Percentiles rank a stretch among this genome's conserved stretches.
These are phyloP conservation scores for Sinohyriopsis cumingii DNA, from an alignment of 2,888 invertebrate genomes.

Conservation along the genomic window DNA sequence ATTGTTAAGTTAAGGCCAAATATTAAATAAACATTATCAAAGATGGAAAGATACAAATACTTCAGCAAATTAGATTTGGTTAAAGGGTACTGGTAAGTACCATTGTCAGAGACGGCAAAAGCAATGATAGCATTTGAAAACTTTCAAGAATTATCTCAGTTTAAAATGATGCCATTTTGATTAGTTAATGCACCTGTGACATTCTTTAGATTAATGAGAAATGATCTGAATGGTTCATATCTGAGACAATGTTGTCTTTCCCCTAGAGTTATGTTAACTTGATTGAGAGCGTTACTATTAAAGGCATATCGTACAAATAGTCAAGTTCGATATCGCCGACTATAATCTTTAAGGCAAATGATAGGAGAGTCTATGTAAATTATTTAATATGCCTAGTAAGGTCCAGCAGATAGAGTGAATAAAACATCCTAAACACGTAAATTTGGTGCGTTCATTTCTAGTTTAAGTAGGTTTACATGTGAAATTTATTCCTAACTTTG, in stretches of 20 bases:
- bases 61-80: not conserved
- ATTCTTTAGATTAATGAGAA: conserved; percentile 9
- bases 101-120: conserved; percentile 1
- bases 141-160: conserved; percentile 5
- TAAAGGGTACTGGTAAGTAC: conserved; percentile 13
- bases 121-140: conserved; percentile 6
- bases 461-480: conserved; percentile 4
- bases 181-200: not conserved
- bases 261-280: too few species aligned
- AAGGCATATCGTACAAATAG: too few species aligned
- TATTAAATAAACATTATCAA: not conserved
- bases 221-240: not conserved
- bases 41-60: not conserved
- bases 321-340: too few species aligned
- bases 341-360: too few species aligned
- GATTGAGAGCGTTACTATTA: too few species aligned
- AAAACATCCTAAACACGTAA: not conserved
- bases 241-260: not conserved
- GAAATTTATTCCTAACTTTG: conserved; percentile 7
- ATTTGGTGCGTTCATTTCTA: conserved; percentile 5
- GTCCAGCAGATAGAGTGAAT: too few species aligned
- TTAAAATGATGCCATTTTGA: conserved; percentile 1
- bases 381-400: too few species aligned
- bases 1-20: not conserved
- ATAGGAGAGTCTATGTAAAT: too few species aligned